phyloP scores from a whole-genome alignment of 2,113 vertebrate species.

The Scartelaos histophorus region DNA sequence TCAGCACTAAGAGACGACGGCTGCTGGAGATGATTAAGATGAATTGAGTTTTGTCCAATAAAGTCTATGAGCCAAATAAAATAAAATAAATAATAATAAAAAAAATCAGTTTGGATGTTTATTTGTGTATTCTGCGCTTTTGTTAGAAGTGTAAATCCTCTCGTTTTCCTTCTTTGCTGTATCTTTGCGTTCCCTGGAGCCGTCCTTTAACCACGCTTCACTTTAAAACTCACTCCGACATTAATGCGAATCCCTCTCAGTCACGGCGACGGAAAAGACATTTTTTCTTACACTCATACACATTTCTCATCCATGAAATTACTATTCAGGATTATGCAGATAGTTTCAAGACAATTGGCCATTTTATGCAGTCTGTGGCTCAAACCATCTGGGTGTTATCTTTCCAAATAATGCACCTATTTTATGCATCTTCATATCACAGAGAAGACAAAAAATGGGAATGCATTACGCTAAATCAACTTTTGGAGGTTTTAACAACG shows the following conservation, averaged over 20 bases:
- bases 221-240: neutral
- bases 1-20: too few relatives aligned
- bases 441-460: neutral
- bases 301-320: slow-evolving; percentile 13
- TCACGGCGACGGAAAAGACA: neutral
- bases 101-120: neutral
- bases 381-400: neutral
- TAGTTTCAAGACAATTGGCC: neutral
- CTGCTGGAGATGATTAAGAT: too few relatives aligned
- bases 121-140: neutral
- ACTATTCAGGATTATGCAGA: slow-evolving; percentile 5
- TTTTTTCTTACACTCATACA: neutral
- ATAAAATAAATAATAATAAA: too few relatives aligned
- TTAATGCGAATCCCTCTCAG: neutral
- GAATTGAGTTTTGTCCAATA: too few relatives aligned
- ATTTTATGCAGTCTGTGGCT: neutral
- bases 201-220: neutral
- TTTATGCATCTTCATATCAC: neutral
- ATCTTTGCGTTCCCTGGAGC: neutral
- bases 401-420: neutral
- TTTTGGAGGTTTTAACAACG: neutral
- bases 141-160: neutral
- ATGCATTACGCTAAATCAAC: neutral
- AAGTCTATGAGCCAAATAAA: neutral
- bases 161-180: neutral